Evolutionary conservation across 2,797 vertebrate genomes (phyloP).

Genomic region (Sebastolobus altivelis): DNA sequence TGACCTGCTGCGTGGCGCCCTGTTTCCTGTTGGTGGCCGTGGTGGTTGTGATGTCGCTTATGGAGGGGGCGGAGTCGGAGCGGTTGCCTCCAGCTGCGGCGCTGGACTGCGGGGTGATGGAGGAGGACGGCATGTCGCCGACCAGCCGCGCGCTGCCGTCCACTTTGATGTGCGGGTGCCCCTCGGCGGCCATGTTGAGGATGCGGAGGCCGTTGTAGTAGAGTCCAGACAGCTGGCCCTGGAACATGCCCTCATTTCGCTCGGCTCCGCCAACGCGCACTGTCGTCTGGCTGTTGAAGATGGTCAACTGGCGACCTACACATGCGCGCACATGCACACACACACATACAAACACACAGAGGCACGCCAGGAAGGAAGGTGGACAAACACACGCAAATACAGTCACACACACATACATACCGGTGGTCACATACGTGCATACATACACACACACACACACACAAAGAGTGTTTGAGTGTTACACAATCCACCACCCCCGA

Average conservation of each 20-base stretch:
- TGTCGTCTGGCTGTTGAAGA: constrained; percentile 99
- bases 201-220: constrained; percentile 99
- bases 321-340: constrained; percentile 43
- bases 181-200: constrained; percentile 99
- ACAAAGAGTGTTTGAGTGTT: constrained; percentile 75
- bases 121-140: constrained; percentile 98
- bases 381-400: constrained; percentile 87
- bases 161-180: constrained; percentile 95
- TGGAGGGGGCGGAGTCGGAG: constrained; percentile 95
- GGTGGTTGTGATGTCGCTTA: constrained; percentile 97
- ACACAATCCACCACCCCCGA: constrained; percentile 78
- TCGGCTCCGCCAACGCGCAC: constrained; percentile 97
- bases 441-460: constrained; percentile 64
- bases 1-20: constrained; percentile 90
- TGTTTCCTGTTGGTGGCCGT: constrained; percentile 95
- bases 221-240: constrained; percentile 98
- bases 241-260: constrained; percentile 91
- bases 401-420: constrained; percentile 69
- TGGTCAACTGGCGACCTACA: constrained; percentile 99
- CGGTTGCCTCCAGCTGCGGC: constrained; percentile 97
- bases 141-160: constrained; percentile 97
- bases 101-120: constrained; percentile 97
- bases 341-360: constrained; percentile 23
- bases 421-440: constrained; percentile 69
- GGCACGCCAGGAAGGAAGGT: constrained; percentile 87